These are phyloP conservation scores for Penaeus monodon DNA, from an alignment of 2,888 invertebrate genomes.

Conservation along the genomic window DNA sequence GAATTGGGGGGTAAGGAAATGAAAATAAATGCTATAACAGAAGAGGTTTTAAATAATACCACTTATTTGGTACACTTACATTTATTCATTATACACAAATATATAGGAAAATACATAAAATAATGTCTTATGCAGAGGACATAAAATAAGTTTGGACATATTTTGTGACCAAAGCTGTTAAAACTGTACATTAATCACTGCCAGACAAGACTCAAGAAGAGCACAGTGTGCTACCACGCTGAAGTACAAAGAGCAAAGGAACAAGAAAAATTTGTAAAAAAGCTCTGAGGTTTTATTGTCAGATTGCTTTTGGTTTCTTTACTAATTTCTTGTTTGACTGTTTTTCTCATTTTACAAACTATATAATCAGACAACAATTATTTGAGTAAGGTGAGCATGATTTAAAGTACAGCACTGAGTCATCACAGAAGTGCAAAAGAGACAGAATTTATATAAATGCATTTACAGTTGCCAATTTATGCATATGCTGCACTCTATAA, in stretches of 20 bases:
- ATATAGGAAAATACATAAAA: slow-evolving; percentile 64
- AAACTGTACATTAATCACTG: slow-evolving; percentile 54
- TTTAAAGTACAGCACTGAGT: background rate
- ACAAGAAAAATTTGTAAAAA: slow-evolving; percentile 34
- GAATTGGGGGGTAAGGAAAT: too few species aligned
- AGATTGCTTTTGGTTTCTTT: slow-evolving; percentile 25
- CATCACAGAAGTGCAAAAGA: slow-evolving; percentile 23
- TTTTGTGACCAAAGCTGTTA: slow-evolving; percentile 57
- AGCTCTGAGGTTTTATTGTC: slow-evolving; percentile 6
- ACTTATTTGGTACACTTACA: slow-evolving; percentile 51
- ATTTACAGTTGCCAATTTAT: too few species aligned
- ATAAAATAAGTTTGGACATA: slow-evolving; percentile 57
- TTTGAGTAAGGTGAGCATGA: background rate
- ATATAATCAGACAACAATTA: slow-evolving; percentile 2
- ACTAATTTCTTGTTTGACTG: slow-evolving; percentile 6
- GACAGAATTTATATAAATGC: too few species aligned
- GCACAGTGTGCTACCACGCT: slow-evolving; percentile 27
- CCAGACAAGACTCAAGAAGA: slow-evolving; percentile 32
- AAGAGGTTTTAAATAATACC: background rate
- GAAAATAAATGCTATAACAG: background rate
- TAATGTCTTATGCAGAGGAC: slow-evolving; percentile 61
- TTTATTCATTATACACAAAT: slow-evolving; percentile 63
- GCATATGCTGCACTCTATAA: too few species aligned
- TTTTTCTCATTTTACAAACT: slow-evolving; percentile 2
- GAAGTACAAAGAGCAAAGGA: slow-evolving; percentile 38